These are phyloP conservation scores for Steinernema carpocapsae DNA, from an alignment of 2,888 invertebrate genomes.

Conservation along the genomic window DNA sequence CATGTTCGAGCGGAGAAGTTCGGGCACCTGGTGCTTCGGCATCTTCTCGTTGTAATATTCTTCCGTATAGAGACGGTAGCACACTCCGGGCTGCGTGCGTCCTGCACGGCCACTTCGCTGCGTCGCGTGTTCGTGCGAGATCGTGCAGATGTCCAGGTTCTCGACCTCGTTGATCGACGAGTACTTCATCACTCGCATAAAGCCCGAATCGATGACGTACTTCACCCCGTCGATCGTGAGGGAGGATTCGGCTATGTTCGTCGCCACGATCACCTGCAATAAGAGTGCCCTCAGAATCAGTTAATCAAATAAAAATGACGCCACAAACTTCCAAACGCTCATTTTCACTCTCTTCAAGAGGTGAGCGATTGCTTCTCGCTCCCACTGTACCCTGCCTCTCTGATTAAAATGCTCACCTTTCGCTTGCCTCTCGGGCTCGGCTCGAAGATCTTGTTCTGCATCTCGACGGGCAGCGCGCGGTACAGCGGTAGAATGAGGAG, in stretches of 20 bases:
- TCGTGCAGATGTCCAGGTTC: constrained; percentile 2
- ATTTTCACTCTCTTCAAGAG: no score
- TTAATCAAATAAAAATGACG: no score
- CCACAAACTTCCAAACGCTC: no score
- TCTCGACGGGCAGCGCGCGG: neutral
- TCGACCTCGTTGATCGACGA: constrained; percentile 6
- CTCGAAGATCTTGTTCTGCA: constrained; percentile 14
- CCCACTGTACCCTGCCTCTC: no score
- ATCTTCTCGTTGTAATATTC: constrained; percentile 9
- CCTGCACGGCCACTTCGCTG: constrained; percentile 25
- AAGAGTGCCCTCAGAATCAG: no score
- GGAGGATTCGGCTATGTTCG: constrained; percentile 20
- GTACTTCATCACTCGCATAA: constrained; percentile 19
- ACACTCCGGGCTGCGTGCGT: constrained; percentile 6
- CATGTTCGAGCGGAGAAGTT: constrained; percentile 15
- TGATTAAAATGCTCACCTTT: neutral
- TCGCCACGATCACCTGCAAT: constrained; percentile 10
- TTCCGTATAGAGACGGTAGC: constrained; percentile 16
- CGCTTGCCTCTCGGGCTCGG: constrained; percentile 9
- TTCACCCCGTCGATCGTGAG: constrained; percentile 17
- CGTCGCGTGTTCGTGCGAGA: constrained; percentile 8
- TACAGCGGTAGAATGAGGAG: neutral
- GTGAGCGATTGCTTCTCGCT: no score
- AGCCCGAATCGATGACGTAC: constrained; percentile 21
- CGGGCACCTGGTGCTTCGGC: constrained; percentile 26